Percentiles rank a stretch among this genome's conserved stretches.
These are phyloP conservation scores for Peucedramus taeniatus DNA, from an alignment of 2,113 vertebrate species.

Conservation along the genomic window DNA sequence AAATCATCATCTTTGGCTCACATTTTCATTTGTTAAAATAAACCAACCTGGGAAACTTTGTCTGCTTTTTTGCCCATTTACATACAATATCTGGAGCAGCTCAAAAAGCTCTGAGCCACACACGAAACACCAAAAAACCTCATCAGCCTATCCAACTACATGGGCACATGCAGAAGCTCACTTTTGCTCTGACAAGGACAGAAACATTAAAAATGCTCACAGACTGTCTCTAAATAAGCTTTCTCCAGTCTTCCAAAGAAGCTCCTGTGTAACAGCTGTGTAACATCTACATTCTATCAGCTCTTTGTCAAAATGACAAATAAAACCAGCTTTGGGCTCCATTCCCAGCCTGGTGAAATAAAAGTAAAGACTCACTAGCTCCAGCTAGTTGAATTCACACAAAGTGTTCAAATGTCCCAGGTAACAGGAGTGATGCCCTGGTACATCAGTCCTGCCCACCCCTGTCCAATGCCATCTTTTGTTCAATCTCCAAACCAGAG, in stretches of 20 bases:
- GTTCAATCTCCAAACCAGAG: neutral
- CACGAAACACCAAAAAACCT: neutral
- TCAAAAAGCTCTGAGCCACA: neutral
- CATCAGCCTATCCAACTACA: neutral
- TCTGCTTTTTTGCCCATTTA: neutral
- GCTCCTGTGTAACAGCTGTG: neutral
- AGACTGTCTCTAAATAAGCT: neutral
- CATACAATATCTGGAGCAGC: neutral
- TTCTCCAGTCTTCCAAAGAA: neutral
- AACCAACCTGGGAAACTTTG: neutral
- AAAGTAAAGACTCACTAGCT: neutral
- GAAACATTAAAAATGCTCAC: neutral
- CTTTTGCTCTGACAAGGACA: neutral
- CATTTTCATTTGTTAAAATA: neutral
- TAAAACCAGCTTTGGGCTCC: neutral
- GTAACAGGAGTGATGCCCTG: neutral
- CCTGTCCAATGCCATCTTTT: neutral
- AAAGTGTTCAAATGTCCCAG: neutral
- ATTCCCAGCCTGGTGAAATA: neutral
- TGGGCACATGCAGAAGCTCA: rapidly evolving
- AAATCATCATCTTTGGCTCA: neutral
- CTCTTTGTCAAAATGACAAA: neutral
- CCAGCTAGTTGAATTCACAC: neutral
- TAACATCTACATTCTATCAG: neutral
- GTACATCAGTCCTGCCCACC: neutral